phyloP scores from a whole-genome alignment of 1,140 invertebrate species.

The Drosophila lowei region DNA sequence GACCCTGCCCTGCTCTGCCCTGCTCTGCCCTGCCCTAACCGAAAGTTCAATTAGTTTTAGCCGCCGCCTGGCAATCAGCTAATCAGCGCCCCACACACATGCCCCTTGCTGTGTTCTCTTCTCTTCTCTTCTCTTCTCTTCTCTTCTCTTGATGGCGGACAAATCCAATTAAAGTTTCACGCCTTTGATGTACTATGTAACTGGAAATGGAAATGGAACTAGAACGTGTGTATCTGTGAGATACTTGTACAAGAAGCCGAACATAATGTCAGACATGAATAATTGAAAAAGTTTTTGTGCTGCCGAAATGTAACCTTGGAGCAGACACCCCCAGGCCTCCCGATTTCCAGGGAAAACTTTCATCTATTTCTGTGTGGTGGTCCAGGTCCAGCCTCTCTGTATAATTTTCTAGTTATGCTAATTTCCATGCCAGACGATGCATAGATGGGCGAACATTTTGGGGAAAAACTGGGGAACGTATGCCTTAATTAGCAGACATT shows the following conservation, averaged over 20 bases:
- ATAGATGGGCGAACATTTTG: too few species aligned
- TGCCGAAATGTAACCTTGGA: constrained; percentile 66
- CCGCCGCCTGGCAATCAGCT: constrained; percentile 64
- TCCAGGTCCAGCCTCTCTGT: constrained; percentile 26
- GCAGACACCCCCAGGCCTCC: background rate
- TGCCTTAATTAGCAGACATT: constrained; percentile 75
- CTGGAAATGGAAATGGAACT: background rate
- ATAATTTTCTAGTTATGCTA: constrained; percentile 80
- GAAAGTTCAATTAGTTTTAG: too few species aligned
- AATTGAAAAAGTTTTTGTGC: constrained; percentile 75
- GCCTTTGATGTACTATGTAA: constrained; percentile 67
- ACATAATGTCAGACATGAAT: constrained; percentile 77
- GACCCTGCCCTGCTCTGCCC: too few species aligned
- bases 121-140: background rate
- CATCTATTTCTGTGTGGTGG: constrained; percentile 20
- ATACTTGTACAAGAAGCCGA: constrained; percentile 53
- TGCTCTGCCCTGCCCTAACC: too few species aligned
- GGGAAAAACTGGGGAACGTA: background rate
- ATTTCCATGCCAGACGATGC: constrained; percentile 61
- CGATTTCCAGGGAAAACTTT: constrained; percentile 40
- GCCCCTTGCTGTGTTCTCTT: background rate
- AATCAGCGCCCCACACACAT: constrained; percentile 48
- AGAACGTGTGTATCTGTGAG: constrained; percentile 49
- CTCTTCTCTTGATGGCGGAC: constrained; percentile 33
- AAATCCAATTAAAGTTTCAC: constrained; percentile 79